A percentile compares a stretch with the other conserved stretches of the same genome.
These are phyloP conservation scores for Thysanoteuthis rhombus DNA, from an alignment of 2,888 invertebrate species.

Conservation along the genomic window DNA sequence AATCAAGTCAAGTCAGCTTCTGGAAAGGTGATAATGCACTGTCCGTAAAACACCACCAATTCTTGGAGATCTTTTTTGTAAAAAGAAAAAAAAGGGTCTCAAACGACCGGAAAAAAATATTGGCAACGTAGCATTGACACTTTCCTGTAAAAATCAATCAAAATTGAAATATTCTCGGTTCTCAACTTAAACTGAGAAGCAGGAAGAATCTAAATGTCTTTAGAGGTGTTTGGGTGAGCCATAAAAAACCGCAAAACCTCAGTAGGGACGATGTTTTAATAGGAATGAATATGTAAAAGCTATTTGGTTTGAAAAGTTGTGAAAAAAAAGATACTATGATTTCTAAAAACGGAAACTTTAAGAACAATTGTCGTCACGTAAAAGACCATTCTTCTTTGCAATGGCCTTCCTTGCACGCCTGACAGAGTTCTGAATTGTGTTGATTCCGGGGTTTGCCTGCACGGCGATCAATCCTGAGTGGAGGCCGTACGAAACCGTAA, in stretches of 20 bases:
- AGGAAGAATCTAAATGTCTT: background rate
- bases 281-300: conserved; percentile 1
- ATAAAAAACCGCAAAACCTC: background rate
- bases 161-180: background rate
- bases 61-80: background rate
- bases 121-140: background rate
- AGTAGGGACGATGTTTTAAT: background rate
- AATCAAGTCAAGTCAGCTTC: background rate
- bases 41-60: background rate
- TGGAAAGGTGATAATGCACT: background rate
- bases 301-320: conserved; percentile 17
- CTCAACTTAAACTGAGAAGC: background rate
- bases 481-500: conserved; percentile 68
- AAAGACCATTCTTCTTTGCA: conserved; percentile 63
- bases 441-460: conserved; percentile 69
- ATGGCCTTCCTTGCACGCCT: conserved; percentile 69
- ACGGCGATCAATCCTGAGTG: conserved; percentile 65
- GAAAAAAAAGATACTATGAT: conserved; percentile 19
- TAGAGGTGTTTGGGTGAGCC: background rate
- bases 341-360: background rate
- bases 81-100: background rate
- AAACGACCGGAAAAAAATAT: background rate
- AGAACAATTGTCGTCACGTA: conserved; percentile 45
- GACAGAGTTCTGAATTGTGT: conserved; percentile 69
- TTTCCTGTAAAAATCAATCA: background rate